Base-by-base conservation (phyloP, 2,113 vertebrate species). In the Carlito syrichta region DNA sequence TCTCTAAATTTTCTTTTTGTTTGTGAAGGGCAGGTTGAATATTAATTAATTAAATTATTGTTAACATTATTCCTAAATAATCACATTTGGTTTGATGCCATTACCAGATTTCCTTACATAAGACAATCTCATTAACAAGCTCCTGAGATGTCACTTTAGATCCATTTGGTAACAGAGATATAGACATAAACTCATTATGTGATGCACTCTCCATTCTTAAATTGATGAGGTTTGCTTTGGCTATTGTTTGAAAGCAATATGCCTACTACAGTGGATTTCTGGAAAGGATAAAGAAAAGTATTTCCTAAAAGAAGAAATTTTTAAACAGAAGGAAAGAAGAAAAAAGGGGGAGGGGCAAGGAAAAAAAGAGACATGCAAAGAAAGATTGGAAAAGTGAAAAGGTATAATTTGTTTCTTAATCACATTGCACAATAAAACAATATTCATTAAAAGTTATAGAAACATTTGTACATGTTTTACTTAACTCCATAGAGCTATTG, bases 11-110 rank as follows among this genome's bases (percentile, higher is more conserved):
- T 77, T 86, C n/a, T 73, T 89, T 97, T n/a, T 96, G 22, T 96
- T 89, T 62, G 89, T 97, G 68, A 95, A 97, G 84, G 92, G 69
- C 83, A 95, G 96, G 95, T 93, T 74, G 94, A 94, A 95, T 20
- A 96, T 96, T 98, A 93, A 98, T 98, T 98, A 97, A 98, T 98
- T 98, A 94, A 97, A 98, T 98, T 98, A 98, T 66, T 96, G 88
- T 98, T 95, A 86, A 79, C 86, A 97, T 98, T 98, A 98, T 93
- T 97, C 97, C 66, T 94, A 92, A 97, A 94, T 97, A 97, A 98
- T 98, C 78, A 89, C 71, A 98, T 98, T 98, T 97, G 71, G 92
- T 94, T 93, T 96, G 78, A 98, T 97, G 83, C 38, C 94, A 97
- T 97, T 98, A 96, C 82, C 87, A 97, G 95, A 98, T 98, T 98